phyloP scores from a whole-genome alignment of 1,140 invertebrate species.

The Drosophila athabasca region DNA sequence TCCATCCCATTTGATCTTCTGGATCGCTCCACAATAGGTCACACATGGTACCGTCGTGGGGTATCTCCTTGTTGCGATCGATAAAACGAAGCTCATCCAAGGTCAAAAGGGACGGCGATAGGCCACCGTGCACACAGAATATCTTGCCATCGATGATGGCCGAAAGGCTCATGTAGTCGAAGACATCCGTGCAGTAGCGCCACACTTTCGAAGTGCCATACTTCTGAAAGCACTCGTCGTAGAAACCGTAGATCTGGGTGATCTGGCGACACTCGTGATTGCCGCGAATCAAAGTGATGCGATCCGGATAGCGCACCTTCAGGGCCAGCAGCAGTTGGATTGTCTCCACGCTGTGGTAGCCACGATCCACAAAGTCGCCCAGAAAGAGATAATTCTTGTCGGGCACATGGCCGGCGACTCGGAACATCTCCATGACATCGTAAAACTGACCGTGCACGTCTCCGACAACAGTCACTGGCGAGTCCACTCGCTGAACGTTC shows the following conservation, averaged over 20 bases:
- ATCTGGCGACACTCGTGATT: slow-evolving; percentile 99
- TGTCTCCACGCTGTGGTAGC: slow-evolving; percentile 99
- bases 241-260: slow-evolving; percentile 99
- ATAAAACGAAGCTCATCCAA: slow-evolving; percentile 99
- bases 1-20: slow-evolving; percentile 96
- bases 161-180: slow-evolving; percentile 98
- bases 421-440: slow-evolving; percentile 99
- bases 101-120: slow-evolving; percentile 99
- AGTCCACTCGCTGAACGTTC: slow-evolving; percentile 99
- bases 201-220: slow-evolving; percentile 99
- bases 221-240: slow-evolving; percentile 99
- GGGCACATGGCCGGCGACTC: slow-evolving; percentile 98
- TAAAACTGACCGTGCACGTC: slow-evolving; percentile 99
- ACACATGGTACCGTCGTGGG: slow-evolving; percentile 99
- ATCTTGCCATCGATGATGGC: slow-evolving; percentile 99
- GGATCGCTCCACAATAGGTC: slow-evolving; percentile 99
- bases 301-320: slow-evolving; percentile 99
- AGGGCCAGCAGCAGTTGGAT: slow-evolving; percentile 97
- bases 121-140: slow-evolving; percentile 99
- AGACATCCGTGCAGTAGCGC: slow-evolving; percentile 99
- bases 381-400: slow-evolving; percentile 99
- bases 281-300: slow-evolving; percentile 97
- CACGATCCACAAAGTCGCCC: slow-evolving; percentile 99
- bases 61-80: slow-evolving; percentile 99
- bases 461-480: slow-evolving; percentile 99